Conservation (phyloP, 2,113 vertebrate genomes). For the Burhinus oedicnemus region DNA sequence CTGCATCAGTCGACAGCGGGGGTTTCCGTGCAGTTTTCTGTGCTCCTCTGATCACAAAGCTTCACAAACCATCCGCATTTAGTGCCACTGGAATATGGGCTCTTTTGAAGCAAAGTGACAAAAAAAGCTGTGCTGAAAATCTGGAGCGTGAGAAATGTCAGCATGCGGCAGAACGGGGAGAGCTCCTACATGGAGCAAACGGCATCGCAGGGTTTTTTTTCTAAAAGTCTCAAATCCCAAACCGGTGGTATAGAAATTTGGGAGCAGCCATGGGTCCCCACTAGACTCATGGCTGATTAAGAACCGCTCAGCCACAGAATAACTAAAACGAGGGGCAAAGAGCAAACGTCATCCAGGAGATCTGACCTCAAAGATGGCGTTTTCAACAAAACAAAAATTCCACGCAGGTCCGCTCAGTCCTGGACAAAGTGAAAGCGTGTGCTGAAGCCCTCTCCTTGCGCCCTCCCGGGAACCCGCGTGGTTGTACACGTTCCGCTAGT, state of each 20-base stretch:
- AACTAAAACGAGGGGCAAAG: not conserved
- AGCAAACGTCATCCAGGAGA: fast-evolving
- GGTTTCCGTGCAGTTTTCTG: not conserved
- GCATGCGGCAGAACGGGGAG: not conserved
- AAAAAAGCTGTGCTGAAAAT: not conserved
- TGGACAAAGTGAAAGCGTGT: fast-evolving
- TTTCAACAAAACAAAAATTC: not conserved
- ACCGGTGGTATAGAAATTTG: fast-evolving
- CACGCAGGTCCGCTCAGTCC: fast-evolving
- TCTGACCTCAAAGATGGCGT: not conserved
- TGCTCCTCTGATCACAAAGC: not conserved
- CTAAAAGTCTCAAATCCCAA: not conserved
- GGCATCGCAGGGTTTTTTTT: not conserved
- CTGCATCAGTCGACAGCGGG: fast-evolving
- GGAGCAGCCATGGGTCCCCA: not conserved
- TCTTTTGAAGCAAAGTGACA: not conserved
- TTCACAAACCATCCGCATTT: fast-evolving
- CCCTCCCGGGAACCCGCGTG: no score
- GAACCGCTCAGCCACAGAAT: not conserved
- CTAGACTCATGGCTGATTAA: not conserved
- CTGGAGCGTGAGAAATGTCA: not conserved
- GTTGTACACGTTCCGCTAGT: fast-evolving
- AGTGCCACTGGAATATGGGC: not conserved
- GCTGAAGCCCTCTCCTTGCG: not conserved
- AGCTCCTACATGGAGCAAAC: fast-evolving